A percentile compares a stretch with the other conserved stretches of the same genome.
These are phyloP conservation scores for Cryptocephalus primarius DNA, from an alignment of 2,888 invertebrate species.

Conservation along the genomic window DNA sequence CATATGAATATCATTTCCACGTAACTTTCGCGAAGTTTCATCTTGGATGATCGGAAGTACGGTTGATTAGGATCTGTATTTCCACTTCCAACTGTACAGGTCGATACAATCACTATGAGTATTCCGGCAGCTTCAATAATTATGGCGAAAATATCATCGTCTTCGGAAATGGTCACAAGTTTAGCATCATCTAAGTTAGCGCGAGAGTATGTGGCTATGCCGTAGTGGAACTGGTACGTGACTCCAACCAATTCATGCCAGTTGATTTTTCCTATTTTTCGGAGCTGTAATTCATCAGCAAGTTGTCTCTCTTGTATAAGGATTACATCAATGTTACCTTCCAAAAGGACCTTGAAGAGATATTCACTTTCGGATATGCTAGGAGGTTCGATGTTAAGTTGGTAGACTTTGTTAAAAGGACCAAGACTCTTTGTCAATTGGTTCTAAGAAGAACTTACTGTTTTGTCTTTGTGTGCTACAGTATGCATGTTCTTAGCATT, in stretches of 20 bases:
- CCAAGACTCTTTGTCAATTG: constrained; percentile 1
- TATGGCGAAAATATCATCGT: too few relatives aligned
- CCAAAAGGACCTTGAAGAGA: not conserved
- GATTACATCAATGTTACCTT: not conserved
- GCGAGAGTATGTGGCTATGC: not conserved
- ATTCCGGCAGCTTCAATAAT: not conserved
- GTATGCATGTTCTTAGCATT: not conserved
- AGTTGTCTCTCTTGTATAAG: not conserved
- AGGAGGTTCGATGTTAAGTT: not conserved
- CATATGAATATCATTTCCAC: not conserved
- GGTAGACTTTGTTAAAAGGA: not conserved
- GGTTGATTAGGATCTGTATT: not conserved
- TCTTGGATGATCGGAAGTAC: not conserved
- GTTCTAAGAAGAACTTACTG: too few relatives aligned
- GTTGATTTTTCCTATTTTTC: not conserved
- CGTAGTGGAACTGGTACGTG: not conserved
- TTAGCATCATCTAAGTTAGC: not conserved
- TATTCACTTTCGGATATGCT: not conserved
- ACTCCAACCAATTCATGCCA: not conserved
- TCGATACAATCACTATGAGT: not conserved
- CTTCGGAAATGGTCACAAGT: not conserved
- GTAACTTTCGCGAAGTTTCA: not conserved
- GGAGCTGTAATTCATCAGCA: not conserved
- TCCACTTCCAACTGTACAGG: not conserved
- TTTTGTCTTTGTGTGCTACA: not conserved